Percentiles rank a stretch among this genome's conserved stretches.
These are phyloP conservation scores for Spisula subtruncata DNA, from an alignment of 2,888 invertebrate species.

Conservation along the genomic window DNA sequence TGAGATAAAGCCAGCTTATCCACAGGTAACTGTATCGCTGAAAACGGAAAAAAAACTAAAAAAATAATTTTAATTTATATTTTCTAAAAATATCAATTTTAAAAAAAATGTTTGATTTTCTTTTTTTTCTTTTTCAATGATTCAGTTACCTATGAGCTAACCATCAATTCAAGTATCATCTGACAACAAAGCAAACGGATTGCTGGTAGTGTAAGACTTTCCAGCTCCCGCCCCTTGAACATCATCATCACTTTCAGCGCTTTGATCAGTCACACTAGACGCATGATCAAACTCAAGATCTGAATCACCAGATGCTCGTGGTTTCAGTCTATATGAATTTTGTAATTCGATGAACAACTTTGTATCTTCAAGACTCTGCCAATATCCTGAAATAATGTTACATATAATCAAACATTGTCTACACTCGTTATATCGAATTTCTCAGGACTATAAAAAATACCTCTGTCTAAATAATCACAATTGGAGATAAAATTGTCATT, in stretches of 20 bases:
- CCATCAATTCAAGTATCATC: background rate
- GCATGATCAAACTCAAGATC: slow-evolving; percentile 51
- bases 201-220: background rate
- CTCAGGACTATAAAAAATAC: too few relatives aligned
- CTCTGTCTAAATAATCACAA: too few relatives aligned
- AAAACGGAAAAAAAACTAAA: too few relatives aligned
- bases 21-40: too few relatives aligned
- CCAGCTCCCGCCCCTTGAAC: background rate
- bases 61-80: too few relatives aligned
- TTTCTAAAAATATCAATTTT: too few relatives aligned
- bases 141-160: too few relatives aligned
- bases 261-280: background rate
- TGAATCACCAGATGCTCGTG: slow-evolving; percentile 89
- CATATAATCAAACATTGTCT: background rate
- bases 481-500: too few relatives aligned
- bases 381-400: slow-evolving; percentile 89
- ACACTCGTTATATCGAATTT: too few relatives aligned
- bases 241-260: background rate
- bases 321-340: slow-evolving; percentile 81
- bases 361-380: slow-evolving; percentile 89
- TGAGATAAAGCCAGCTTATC: too few relatives aligned
- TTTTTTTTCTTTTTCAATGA: too few relatives aligned
- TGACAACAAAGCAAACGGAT: slow-evolving; percentile 25
- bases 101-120: too few relatives aligned
- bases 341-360: slow-evolving; percentile 90